Base-by-base conservation (phyloP, 2,888 invertebrate genomes). In the Synergus itoensis region DNA sequence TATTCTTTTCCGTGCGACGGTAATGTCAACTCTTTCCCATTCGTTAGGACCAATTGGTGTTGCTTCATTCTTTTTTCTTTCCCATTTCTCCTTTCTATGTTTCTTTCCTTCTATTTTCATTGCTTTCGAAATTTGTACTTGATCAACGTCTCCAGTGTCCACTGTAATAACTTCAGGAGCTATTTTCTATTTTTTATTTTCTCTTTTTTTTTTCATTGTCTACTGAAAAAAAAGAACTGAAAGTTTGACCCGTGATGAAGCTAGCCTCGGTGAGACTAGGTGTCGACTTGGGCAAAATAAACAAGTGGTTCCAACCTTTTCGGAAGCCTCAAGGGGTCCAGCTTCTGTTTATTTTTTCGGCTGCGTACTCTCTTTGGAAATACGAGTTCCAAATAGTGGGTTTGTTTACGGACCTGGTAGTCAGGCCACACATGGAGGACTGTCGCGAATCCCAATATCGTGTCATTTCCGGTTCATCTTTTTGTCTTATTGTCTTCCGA, bases 271-370 rank as follows among this genome's bases (percentile, higher is more conserved):
- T 43, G 79, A 76, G 73, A 67, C 64, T 81, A 83, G 83, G 83
- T 84, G 83, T 82, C 83, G 85, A 87, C 86, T 86, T 87, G 87
- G 86, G 86, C 78, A 89, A 90, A 90, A 89, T 88, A 90, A 90
- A 90, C 90, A 88, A 80, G 80, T 77, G n/a, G 36, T 69, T 28
- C 9, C 48, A 28, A 73, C 73, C 73, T 57, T 69, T 73, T 73
- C 36, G 73, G 40, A 57, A 53, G 73, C 53, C 40, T 73, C 53
- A 48, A 73, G 73, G 73, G 53, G 48, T 73, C 16, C 12, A 53
- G 73, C 53, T 53, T 53, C 40, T 73, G 73, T 73, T 73, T 73
- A 73, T 57, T 73, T 73, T 73, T 73, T 73, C 73, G 53, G 48
- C 18, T 73, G n/a, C 73, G 73, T 53, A 53, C 53, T 53, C 40